Conservation (phyloP, 2,888 invertebrate genomes). For the Mythimna vitellina region DNA sequence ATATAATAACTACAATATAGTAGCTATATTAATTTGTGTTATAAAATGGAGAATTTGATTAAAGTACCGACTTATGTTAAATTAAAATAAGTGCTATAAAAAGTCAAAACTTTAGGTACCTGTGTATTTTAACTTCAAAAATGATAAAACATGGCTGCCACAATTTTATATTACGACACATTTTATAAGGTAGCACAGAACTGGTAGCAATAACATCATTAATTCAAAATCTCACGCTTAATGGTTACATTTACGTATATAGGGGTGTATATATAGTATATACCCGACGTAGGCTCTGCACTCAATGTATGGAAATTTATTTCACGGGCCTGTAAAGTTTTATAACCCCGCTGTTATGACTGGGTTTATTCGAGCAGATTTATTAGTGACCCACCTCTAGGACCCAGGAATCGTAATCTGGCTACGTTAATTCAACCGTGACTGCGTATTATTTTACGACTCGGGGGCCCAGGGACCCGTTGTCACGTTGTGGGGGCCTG, state of each 20-base stretch:
- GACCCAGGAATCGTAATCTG: constrained; percentile 77
- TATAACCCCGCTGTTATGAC: constrained; percentile 74
- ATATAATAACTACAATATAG: not conserved
- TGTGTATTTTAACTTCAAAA: constrained; percentile 3
- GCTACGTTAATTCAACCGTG: constrained; percentile 79
- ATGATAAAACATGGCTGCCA: not conserved
- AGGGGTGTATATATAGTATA: constrained; percentile 19
- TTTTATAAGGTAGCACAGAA: constrained; percentile 58
- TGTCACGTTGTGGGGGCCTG: constrained; percentile 49
- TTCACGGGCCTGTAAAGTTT: constrained; percentile 76
- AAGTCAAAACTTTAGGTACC: not conserved
- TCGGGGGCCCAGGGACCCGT: constrained; percentile 26
- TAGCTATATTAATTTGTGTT: too few relatives aligned
- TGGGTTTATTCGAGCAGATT: constrained; percentile 78
- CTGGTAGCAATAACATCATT: constrained; percentile 70
- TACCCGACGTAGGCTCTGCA: constrained; percentile 48
- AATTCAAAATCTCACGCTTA: constrained; percentile 72
- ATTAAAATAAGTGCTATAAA: not conserved
- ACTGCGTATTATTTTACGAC: constrained; percentile 79
- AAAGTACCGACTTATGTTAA: not conserved
- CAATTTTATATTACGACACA: constrained; percentile 52
- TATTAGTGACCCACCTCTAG: constrained; percentile 77
- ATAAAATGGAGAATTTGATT: too few relatives aligned
- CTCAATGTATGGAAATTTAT: constrained; percentile 76
- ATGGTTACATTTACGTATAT: constrained; percentile 64